Conservation (phyloP, 2,113 vertebrate species). For the Mellivora capensis region DNA sequence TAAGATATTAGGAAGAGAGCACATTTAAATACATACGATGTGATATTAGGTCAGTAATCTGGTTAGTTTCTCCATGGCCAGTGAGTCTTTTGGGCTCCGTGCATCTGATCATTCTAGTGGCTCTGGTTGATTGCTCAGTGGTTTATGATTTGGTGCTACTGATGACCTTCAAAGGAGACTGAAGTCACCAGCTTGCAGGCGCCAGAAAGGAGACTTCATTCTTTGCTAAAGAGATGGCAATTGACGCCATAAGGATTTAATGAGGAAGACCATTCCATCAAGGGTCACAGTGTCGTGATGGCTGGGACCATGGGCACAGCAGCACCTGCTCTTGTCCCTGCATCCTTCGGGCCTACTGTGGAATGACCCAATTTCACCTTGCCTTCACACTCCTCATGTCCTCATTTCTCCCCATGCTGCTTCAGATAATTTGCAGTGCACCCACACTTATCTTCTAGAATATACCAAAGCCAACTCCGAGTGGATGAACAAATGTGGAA, state of each 20-base stretch:
- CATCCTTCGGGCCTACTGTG: fast-evolving
- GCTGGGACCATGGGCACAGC: fast-evolving
- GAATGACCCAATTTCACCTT: neutral
- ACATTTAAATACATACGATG: neutral
- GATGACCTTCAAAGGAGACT: neutral
- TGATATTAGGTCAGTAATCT: neutral
- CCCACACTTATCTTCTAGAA: neutral
- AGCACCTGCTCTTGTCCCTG: too few relatives aligned
- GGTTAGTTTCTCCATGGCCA: neutral
- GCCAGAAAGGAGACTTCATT: neutral
- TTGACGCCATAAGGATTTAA: fast-evolving
- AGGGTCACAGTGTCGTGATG: too few relatives aligned
- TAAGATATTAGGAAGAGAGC: neutral
- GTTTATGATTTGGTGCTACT: neutral
- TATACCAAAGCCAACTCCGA: neutral
- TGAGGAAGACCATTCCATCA: fast-evolving
- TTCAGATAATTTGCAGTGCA: fast-evolving
- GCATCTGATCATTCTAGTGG: too few relatives aligned
- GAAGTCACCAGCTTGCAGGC: neutral
- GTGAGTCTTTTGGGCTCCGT: neutral
- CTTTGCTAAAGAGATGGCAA: neutral
- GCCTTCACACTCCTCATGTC: fast-evolving
- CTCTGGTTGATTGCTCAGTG: neutral
- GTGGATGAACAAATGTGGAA: too few relatives aligned
- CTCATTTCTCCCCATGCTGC: neutral